These are phyloP conservation scores for Burhinus bistriatus DNA, from an alignment of 2,113 vertebrate species.

Conservation along the genomic window DNA sequence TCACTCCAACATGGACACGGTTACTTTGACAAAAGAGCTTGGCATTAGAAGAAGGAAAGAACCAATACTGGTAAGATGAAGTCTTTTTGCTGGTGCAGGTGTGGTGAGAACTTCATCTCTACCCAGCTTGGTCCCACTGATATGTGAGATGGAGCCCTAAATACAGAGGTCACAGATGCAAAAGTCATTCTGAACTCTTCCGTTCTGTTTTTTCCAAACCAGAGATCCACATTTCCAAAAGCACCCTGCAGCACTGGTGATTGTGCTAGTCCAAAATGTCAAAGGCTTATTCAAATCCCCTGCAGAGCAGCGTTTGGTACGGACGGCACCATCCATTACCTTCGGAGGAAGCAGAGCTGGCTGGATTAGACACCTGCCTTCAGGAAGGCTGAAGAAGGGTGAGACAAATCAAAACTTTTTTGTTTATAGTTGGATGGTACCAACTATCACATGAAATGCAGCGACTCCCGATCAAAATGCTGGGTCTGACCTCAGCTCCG, in stretches of 20 bases:
- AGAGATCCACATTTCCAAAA: too few relatives aligned
- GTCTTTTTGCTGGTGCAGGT: neutral
- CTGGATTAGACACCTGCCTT: neutral
- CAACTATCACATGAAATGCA: neutral
- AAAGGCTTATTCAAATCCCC: neutral
- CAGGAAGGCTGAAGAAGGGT: neutral
- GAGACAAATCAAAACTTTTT: neutral
- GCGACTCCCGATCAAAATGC: neutral
- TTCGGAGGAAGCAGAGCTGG: neutral
- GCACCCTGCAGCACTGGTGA: too few relatives aligned
- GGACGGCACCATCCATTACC: accelerated
- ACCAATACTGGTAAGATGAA: neutral
- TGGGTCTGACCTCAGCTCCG: neutral
- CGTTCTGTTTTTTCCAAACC: too few relatives aligned
- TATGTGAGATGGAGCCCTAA: neutral
- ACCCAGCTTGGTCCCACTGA: neutral
- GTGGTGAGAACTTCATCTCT: neutral
- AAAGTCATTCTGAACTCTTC: neutral
- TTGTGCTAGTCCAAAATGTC: too few relatives aligned
- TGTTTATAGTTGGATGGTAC: neutral
- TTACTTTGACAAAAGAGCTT: neutral
- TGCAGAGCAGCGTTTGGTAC: neutral
- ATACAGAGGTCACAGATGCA: neutral
- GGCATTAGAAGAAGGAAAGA: neutral
- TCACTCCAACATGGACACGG: neutral